Evolutionary conservation across 2,888 invertebrate species (phyloP).

Genomic region (Cheilosia grossa): DNA sequence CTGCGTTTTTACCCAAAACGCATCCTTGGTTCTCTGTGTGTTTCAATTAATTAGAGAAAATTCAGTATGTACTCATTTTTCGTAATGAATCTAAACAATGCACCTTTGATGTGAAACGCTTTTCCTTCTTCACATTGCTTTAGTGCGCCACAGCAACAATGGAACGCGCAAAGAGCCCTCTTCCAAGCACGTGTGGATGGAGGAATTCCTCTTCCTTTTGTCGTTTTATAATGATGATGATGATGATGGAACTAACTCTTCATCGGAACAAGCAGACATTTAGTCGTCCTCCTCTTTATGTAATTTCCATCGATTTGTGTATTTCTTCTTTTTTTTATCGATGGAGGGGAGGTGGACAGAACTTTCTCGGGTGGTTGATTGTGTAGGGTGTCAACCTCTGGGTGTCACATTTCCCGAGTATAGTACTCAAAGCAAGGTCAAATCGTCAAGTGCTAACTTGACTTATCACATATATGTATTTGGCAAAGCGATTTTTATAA

Average conservation of each 20-base stretch:
- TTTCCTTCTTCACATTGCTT: background rate
- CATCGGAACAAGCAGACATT: conserved; percentile 17
- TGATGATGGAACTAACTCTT: conserved; percentile 15
- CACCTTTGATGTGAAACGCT: conserved; percentile 33
- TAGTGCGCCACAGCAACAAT: conserved; percentile 8
- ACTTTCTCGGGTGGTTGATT: background rate
- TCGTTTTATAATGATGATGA: background rate
- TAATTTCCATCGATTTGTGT: conserved; percentile 64
- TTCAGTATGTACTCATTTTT: conserved; percentile 12
- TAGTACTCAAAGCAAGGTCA: conserved; percentile 59
- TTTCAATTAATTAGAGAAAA: conserved; percentile 52
- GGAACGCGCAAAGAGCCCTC: conserved; percentile 33
- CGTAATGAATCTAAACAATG: conserved; percentile 52
- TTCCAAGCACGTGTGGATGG: conserved; percentile 22
- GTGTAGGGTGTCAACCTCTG: background rate
- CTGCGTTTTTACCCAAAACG: background rate
- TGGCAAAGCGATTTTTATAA: conserved; percentile 60
- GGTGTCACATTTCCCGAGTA: conserved; percentile 48
- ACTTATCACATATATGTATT: conserved; percentile 20
- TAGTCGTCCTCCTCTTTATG: conserved; percentile 42
- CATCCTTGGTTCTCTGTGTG: conserved; percentile 9
- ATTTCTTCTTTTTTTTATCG: background rate
- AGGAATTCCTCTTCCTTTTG: conserved; percentile 2
- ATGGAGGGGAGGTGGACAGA: background rate
- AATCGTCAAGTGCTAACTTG: conserved; percentile 16